Evolutionary conservation across 2,888 invertebrate species (phyloP).

Genomic region (Plagodis dolabraria): DNA sequence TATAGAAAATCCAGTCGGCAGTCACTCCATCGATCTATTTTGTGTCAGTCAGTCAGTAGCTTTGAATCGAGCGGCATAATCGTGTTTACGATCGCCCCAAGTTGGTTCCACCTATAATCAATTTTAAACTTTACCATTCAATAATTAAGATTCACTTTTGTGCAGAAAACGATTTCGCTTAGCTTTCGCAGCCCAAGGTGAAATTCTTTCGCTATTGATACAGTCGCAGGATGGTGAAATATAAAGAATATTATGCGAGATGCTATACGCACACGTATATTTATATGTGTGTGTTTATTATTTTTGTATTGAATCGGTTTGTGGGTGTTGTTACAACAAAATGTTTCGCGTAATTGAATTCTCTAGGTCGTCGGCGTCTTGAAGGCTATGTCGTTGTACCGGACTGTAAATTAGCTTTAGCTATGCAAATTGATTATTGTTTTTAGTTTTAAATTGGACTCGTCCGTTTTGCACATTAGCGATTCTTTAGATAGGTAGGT

Average conservation of each 20-base stretch:
- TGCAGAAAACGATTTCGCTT: slow-evolving; percentile 39
- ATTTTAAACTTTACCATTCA: slow-evolving; percentile 11
- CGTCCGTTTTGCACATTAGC: no score
- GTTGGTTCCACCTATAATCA: slow-evolving; percentile 1
- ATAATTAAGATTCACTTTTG: slow-evolving; percentile 17
- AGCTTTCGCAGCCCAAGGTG: slow-evolving; percentile 70
- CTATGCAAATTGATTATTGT: no score
- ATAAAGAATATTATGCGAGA: slow-evolving; percentile 28
- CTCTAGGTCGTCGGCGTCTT: background rate
- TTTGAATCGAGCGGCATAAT: slow-evolving; percentile 17
- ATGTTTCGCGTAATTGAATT: background rate
- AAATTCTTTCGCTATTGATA: slow-evolving; percentile 55
- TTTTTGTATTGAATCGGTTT: background rate
- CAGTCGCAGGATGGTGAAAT: slow-evolving; percentile 37
- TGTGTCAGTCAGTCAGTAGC: slow-evolving; percentile 16
- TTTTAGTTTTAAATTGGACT: no score
- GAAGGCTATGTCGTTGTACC: no score
- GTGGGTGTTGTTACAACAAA: background rate
- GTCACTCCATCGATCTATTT: slow-evolving; percentile 14
- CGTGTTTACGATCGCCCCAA: slow-evolving; percentile 24
- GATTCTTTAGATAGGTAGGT: no score
- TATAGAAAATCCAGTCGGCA: no score
- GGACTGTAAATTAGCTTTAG: no score
- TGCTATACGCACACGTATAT: slow-evolving; percentile 7
- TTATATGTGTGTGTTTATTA: background rate